phyloP scores from a whole-genome alignment of 2,797 vertebrate species.

The Avahi laniger region DNA sequence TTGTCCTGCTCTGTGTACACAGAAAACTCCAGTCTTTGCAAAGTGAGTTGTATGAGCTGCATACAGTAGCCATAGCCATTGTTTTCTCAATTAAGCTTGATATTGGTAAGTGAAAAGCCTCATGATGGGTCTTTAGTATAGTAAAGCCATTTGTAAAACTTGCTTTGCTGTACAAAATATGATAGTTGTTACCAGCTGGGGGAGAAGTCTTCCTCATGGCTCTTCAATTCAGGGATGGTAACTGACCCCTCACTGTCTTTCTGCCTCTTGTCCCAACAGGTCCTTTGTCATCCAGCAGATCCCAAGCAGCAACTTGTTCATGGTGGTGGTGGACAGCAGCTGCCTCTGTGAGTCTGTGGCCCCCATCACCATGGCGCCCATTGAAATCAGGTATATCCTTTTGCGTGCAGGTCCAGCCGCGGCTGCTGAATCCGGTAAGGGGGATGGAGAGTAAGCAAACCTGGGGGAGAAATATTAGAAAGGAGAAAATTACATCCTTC shows the following conservation, averaged over 20 bases:
- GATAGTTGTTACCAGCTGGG: neutral
- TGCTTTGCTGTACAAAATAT: neutral
- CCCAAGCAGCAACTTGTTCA: slow-evolving; percentile 99
- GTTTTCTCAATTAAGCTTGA: neutral
- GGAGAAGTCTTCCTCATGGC: neutral
- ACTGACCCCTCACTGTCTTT: neutral
- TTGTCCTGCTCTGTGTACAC: neutral
- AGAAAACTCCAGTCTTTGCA: neutral
- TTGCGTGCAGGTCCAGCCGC: neutral
- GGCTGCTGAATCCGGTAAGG: neutral
- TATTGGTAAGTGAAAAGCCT: neutral
- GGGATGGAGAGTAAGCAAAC: neutral
- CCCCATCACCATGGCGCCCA: slow-evolving; percentile 96
- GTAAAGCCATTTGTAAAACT: neutral
- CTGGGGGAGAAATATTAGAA: neutral
- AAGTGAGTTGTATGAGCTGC: neutral
- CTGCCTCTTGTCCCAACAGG: slow-evolving; percentile 83
- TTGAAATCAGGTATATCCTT: slow-evolving; percentile 99
- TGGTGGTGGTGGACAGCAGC: slow-evolving; percentile 98
- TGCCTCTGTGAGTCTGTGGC: slow-evolving; percentile 92
- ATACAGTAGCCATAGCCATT: neutral
- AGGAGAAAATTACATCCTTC: neutral
- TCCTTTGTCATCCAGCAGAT: slow-evolving; percentile 99
- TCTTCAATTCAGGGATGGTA: neutral
- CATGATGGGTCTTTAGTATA: neutral